Evolutionary conservation across 2,888 invertebrate genomes (phyloP).

Genomic region (Acanthosoma haemorrhoidale): DNA sequence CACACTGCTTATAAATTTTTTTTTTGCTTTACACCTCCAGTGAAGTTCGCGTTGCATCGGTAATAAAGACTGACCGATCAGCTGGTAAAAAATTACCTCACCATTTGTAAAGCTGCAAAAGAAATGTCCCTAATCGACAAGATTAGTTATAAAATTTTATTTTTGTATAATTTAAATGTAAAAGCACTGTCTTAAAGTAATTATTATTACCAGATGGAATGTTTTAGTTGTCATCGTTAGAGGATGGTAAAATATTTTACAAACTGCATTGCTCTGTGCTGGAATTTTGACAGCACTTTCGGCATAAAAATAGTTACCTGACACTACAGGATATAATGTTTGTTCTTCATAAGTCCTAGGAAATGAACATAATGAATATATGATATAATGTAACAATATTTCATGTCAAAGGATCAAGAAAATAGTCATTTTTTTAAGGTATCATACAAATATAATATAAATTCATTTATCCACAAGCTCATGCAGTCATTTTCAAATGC

Average conservation of each 20-base stretch:
- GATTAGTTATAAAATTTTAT: not conserved
- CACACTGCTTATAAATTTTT: not conserved
- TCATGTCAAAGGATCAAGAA: too few relatives aligned
- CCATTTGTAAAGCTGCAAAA: not conserved
- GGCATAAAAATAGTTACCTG: not conserved
- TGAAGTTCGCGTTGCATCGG: not conserved
- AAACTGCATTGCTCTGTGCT: not conserved
- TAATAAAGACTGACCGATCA: not conserved
- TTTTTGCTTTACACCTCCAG: not conserved
- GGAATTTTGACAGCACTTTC: not conserved
- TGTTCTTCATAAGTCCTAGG: not conserved
- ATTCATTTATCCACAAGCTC: too few relatives aligned
- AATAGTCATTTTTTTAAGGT: too few relatives aligned
- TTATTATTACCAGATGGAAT: not conserved
- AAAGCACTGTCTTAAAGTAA: not conserved
- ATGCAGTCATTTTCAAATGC: too few relatives aligned
- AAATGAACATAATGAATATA: too few relatives aligned
- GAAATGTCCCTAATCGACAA: not conserved
- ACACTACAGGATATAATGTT: not conserved
- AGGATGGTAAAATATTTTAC: not conserved
- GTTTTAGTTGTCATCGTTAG: not conserved
- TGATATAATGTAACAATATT: too few relatives aligned
- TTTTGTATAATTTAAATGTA: not conserved
- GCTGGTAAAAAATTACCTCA: not conserved
- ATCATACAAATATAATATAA: too few relatives aligned